Evolutionary conservation across 2,797 vertebrate species (phyloP), one percentile per base, ranked within the genome.

Genomic region (Perdix hodgsoniae): DNA sequence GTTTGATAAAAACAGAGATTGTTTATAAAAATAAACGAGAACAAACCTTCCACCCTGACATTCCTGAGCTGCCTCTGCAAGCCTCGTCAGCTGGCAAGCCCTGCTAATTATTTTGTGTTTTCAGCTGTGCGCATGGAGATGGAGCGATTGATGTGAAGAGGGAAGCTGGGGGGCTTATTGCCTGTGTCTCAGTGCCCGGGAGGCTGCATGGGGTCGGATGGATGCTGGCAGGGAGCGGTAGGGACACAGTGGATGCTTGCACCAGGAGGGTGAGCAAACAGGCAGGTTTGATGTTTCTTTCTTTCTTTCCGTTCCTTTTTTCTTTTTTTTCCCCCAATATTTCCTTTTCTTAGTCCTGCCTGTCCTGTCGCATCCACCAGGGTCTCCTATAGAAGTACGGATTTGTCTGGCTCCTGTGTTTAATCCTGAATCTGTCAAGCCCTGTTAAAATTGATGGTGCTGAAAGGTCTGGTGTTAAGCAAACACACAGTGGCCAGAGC

Each of bases 381-480:
- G 83, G 92, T 91, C 81, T 74, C 60, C 92, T 74, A 45, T 90
- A 95, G 96, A 96, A 93, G 93, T 63, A 81, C 59, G 80, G 96
- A 97, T 97, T 96, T 97, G 96, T 96, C 95, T 94, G 96, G 87
- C 95, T 96, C 95, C 96, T 95, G 94, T 81, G 85, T 86, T 97
- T 97, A 97, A 97, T 97, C 97, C 97, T 29, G 39, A 92, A 91
- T 81, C 97, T 96, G 96, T 96, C 97, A 95, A 96, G 90, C 90
- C 83, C 54, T 93, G 97, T 97, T 97, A 96, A 93, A 87, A 94
- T 70, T 96, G 97, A 96, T 71, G 95, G 94, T 61, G 67, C 96
- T 95, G 96, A 94, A 97, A 97, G 96, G 97, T 97, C 96, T 96
- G 86, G 93, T 81, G 95, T 94, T 97, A 95, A 97, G 94, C 96